These are phyloP conservation scores for Virgularia gustaviana DNA, from an alignment of 92 coral and sea anemone species.

Conservation along the genomic window DNA sequence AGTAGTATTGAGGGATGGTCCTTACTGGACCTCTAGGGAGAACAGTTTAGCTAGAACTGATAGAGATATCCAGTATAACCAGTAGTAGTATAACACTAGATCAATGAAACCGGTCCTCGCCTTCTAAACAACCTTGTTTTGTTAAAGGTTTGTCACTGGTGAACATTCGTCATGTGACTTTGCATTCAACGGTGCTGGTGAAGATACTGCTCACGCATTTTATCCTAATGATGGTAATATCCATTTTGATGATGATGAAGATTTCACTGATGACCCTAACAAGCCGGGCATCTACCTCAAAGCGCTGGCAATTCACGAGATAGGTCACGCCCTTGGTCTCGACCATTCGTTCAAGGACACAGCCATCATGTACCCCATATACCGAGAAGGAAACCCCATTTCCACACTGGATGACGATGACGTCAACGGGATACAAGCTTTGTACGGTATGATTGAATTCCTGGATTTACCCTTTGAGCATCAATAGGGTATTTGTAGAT, in stretches of 20 bases:
- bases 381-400: constrained; percentile 53
- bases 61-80: background rate
- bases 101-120: no score
- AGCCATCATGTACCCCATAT: constrained; percentile 69
- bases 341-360: constrained; percentile 47
- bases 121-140: background rate
- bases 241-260: constrained; percentile 72
- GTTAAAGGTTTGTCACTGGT: constrained; percentile 47
- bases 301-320: constrained; percentile 74
- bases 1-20: no score
- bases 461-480: no score
- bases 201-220: constrained; percentile 57
- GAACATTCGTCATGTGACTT: constrained; percentile 32
- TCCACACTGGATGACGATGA: constrained; percentile 63
- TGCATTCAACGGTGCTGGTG: constrained; percentile 51
- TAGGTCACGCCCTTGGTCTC: constrained; percentile 75
- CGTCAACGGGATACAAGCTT: constrained; percentile 54
- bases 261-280: constrained; percentile 48
- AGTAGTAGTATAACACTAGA: no score
- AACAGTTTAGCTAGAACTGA: background rate
- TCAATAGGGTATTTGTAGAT: no score
- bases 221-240: constrained; percentile 55
- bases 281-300: constrained; percentile 60
- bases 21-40: background rate
- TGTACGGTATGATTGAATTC: constrained; percentile 63